These are phyloP conservation scores for Hyphantria cunea DNA, from an alignment of 1,140 invertebrate species.

Conservation along the genomic window DNA sequence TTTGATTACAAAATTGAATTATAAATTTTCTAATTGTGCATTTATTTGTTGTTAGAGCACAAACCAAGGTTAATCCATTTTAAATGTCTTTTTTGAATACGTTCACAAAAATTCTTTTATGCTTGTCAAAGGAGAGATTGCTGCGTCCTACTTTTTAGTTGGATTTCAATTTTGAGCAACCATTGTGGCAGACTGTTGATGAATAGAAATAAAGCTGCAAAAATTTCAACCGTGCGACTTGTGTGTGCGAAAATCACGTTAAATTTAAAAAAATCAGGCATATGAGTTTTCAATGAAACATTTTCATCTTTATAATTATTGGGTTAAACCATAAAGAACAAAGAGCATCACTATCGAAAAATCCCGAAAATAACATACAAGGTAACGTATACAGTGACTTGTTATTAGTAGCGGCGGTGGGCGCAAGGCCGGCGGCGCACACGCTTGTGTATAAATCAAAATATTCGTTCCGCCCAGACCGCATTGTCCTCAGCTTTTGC, in stretches of 20 bases:
- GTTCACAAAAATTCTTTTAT: neutral
- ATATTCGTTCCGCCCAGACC: conserved; percentile 61
- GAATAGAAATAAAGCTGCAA: neutral
- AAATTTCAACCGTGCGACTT: neutral
- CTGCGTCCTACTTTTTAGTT: neutral
- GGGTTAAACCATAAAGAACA: no score
- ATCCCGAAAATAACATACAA: conserved; percentile 25
- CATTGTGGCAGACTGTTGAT: neutral
- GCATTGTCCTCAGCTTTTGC: conserved; percentile 57
- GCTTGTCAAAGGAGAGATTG: conserved; percentile 3
- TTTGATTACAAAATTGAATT: no score
- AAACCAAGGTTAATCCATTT: no score
- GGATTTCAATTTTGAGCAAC: conserved; percentile 1
- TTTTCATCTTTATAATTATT: neutral
- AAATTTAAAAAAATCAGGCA: neutral
- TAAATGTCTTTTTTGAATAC: no score
- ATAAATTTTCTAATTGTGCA: no score
- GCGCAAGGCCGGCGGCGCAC: conserved; percentile 40
- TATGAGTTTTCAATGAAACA: neutral
- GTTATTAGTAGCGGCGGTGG: conserved; percentile 26
- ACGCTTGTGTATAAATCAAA: conserved; percentile 62
- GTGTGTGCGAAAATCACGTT: neutral
- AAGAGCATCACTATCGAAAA: conserved; percentile 1
- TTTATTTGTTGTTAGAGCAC: no score
- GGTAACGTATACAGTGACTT: conserved; percentile 16